phyloP scores from a whole-genome alignment of 2,888 invertebrate genomes.

The Oxytorus armatus region DNA sequence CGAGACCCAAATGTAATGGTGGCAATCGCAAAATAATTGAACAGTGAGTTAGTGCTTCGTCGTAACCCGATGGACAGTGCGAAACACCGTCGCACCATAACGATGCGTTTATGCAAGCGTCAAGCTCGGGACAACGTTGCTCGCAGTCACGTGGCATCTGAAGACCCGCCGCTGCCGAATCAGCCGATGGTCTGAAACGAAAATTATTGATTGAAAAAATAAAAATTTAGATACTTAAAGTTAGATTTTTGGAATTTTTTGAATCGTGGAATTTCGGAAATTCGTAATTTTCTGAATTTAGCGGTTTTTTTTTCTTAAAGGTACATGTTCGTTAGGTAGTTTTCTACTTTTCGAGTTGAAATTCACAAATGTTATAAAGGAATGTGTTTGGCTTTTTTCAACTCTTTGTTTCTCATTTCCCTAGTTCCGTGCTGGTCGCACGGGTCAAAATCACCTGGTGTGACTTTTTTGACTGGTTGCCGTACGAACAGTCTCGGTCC shows the following conservation, averaged over 20 bases:
- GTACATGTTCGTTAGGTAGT: too few species aligned
- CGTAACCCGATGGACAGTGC: conserved; percentile 86
- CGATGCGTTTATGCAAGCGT: conserved; percentile 83
- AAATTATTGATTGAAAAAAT: neutral
- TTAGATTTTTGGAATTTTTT: neutral
- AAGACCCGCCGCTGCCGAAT: conserved; percentile 85
- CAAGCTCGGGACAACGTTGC: conserved; percentile 83
- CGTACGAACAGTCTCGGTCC: too few species aligned
- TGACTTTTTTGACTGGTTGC: too few species aligned
- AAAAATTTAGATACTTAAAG: neutral
- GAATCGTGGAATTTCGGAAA: neutral
- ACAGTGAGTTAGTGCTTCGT: conserved; percentile 92
- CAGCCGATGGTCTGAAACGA: conserved; percentile 76
- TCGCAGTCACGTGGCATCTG: conserved; percentile 88
- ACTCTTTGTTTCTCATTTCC: too few species aligned
- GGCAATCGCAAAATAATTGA: conserved; percentile 92
- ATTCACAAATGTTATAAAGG: too few species aligned
- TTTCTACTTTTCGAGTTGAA: too few species aligned
- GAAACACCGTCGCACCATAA: conserved; percentile 85
- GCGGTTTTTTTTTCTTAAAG: too few species aligned
- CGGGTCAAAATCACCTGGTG: too few species aligned
- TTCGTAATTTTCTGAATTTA: too few species aligned
- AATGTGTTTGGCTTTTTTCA: too few species aligned
- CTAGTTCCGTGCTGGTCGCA: too few species aligned
- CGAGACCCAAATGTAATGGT: conserved; percentile 88